Conservation (phyloP, 1,140 invertebrate genomes). For the Aphelinus certus region DNA sequence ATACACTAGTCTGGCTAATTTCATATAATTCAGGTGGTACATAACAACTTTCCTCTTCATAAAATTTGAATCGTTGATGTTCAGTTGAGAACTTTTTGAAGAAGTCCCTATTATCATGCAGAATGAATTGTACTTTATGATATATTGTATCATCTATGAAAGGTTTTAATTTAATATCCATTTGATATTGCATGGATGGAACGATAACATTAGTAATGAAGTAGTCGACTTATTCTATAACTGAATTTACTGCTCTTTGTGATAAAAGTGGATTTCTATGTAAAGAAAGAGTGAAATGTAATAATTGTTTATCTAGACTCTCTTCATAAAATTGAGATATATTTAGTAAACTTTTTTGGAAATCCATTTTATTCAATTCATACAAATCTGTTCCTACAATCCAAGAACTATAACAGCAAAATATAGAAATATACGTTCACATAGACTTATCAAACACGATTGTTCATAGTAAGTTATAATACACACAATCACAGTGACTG, state of each 20-base stretch:
- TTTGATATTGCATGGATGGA: conserved; percentile 32
- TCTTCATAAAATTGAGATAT: not conserved
- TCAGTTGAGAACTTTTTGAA: not conserved
- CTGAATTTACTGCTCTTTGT: conserved; percentile 29
- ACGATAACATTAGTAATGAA: conserved; percentile 31
- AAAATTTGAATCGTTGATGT: not conserved
- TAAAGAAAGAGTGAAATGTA: conserved; percentile 30
- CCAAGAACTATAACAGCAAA: too few species aligned
- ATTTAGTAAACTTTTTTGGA: too few species aligned
- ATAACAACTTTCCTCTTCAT: not conserved
- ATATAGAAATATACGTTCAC: too few species aligned
- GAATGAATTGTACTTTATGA: conserved; percentile 28
- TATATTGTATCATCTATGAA: not conserved
- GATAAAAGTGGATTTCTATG: conserved; percentile 35
- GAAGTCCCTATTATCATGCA: conserved; percentile 16
- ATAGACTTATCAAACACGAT: too few species aligned
- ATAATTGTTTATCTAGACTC: conserved; percentile 28
- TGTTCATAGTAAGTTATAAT: too few species aligned
- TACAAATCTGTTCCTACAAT: too few species aligned
- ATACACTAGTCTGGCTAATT: not conserved
- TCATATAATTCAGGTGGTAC: not conserved
- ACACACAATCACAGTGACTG: too few species aligned
- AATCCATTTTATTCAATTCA: too few species aligned
- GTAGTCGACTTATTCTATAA: conserved; percentile 22
- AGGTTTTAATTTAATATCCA: conserved; percentile 17